Base-by-base conservation (phyloP, 2,888 invertebrate species). In the Buathra laborator region DNA sequence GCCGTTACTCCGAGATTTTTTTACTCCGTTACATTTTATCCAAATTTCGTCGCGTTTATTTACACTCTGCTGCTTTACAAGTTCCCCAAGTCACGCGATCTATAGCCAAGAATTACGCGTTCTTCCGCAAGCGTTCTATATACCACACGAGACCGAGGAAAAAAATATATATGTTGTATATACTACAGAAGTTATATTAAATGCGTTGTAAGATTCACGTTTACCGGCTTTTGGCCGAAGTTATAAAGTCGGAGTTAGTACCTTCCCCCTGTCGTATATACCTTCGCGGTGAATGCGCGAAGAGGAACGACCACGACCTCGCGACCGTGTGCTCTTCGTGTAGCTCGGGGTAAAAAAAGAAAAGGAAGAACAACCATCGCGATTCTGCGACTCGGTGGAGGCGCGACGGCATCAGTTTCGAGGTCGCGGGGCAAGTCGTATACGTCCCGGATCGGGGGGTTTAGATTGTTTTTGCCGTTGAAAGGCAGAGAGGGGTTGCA, bases 391-490 rank as follows among this genome's bases (percentile, higher is more conserved):
- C 32, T 16, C 56, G 12, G 51, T 37, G 32, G 16, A 9, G 51
- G 72, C 37, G 43, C 64, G 64, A 64, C 64, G 14, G 32, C 51
- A n/a, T 64, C 51, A 37, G 64, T 70, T 70, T 62, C 37, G 71
- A 71, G 79, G 62, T 66, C 66, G 70, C 43, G 59, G 59, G 77
- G 68, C 77, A 77, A 71, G 64, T 71, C 72, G 56, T 71, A 46
- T 79, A 53, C 64, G 62, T 48, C 66, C 19, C 48, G 51, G 43
- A 5, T 48, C 51, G 37, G 68, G 71, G 66, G 66, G 53, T 7
- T 19, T 64, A 43, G 75, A 82, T 82, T 82, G 78, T 85, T 82
- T 82, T 81, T 81, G 82, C 51, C 81, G 70, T 75, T 75, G 85
- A 75, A 79, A 85, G 59, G 74, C 68, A 74, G 16, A 12, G 32